phyloP scores from a whole-genome alignment of 2,888 invertebrate genomes.

The Girardia tigrina region DNA sequence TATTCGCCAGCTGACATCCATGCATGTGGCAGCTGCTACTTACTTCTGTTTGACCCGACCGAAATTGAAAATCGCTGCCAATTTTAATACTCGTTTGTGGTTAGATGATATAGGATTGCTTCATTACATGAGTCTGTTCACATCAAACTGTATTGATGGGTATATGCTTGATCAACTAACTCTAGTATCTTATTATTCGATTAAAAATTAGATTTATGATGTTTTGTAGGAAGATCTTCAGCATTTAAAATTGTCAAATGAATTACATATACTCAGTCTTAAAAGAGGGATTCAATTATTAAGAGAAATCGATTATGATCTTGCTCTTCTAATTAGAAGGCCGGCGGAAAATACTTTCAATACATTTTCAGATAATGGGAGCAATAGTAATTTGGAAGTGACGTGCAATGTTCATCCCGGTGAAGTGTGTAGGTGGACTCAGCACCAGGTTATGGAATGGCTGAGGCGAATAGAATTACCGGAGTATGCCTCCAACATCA shows the following conservation, averaged over 20 bases:
- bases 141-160: conserved; percentile 68
- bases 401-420: conserved; percentile 39
- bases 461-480: conserved; percentile 82
- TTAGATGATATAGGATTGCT: conserved; percentile 89
- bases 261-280: conserved; percentile 78
- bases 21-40: not conserved
- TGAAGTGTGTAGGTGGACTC: conserved; percentile 58
- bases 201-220: not conserved
- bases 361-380: not conserved
- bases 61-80: not conserved
- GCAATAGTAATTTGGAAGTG: not conserved
- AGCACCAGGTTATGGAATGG: conserved; percentile 95
- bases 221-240: conserved; percentile 52
- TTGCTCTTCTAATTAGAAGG: conserved; percentile 64
- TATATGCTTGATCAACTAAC: conserved; percentile 76
- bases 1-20: not conserved
- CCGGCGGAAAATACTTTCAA: conserved; percentile 49
- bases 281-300: conserved; percentile 62
- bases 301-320: conserved; percentile 66
- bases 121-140: conserved; percentile 78
- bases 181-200: conserved; percentile 53
- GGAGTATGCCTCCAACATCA: conserved; percentile 89
- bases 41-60: not conserved
- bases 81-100: conserved; percentile 56
- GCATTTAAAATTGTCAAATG: conserved; percentile 69